Conservation (phyloP, 2,888 invertebrate species). For the Pecten maximus region DNA sequence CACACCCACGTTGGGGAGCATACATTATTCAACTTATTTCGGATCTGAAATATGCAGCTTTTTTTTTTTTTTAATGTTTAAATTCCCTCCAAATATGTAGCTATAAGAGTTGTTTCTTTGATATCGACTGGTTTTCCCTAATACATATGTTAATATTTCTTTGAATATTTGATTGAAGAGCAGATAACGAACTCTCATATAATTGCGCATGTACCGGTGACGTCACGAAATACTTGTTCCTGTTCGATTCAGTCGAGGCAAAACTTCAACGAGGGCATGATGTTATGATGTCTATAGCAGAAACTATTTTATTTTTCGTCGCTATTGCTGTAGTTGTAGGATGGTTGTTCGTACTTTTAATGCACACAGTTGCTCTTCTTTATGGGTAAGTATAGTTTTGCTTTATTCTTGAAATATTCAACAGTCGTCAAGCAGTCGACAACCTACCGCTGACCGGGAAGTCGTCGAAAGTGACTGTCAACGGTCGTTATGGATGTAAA, state of each 20-base stretch:
- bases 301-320: constrained; percentile 67
- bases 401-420: neutral
- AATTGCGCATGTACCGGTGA: constrained; percentile 49
- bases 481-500: neutral
- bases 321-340: constrained; percentile 68
- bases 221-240: constrained; percentile 39
- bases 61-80: neutral
- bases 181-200: neutral
- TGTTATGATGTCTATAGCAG: constrained; percentile 73
- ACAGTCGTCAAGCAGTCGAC: neutral
- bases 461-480: neutral
- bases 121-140: neutral
- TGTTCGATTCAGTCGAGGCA: constrained; percentile 44
- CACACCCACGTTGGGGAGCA: constrained; percentile 27
- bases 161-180: neutral
- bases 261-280: constrained; percentile 63
- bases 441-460: neutral
- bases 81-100: neutral
- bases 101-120: no score
- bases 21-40: neutral
- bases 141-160: neutral
- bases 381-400: constrained; percentile 70
- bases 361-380: constrained; percentile 71
- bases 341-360: constrained; percentile 73
- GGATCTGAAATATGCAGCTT: neutral